phyloP scores from a whole-genome alignment of 2,888 invertebrate species.

The Chaitophorus viminalis region DNA sequence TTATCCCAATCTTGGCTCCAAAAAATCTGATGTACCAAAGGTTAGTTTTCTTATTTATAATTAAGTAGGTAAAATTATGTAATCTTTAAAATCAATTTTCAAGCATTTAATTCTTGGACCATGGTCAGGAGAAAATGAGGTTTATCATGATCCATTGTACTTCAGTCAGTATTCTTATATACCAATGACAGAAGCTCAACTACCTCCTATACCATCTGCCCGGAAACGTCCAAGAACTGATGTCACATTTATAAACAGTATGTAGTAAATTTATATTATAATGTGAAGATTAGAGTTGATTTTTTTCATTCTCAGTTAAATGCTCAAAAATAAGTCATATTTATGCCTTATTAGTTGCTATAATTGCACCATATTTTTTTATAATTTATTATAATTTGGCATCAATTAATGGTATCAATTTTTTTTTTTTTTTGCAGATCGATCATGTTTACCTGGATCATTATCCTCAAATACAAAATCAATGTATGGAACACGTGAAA shows the following conservation, averaged over 20 bases:
- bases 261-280: neutral
- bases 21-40: slow-evolving; percentile 61
- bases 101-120: slow-evolving; percentile 60
- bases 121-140: slow-evolving; percentile 55
- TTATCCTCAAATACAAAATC: slow-evolving; percentile 38
- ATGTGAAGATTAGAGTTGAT: neutral
- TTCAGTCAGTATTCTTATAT: slow-evolving; percentile 54
- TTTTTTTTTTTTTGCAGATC: slow-evolving; percentile 21
- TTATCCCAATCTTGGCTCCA: slow-evolving; percentile 59
- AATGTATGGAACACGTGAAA: slow-evolving; percentile 34
- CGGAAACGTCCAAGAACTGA: slow-evolving; percentile 59
- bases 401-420: neutral
- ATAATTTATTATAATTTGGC: neutral
- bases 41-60: slow-evolving; percentile 47
- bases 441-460: slow-evolving; percentile 48
- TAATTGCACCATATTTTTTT: neutral
- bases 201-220: slow-evolving; percentile 57
- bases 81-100: slow-evolving; percentile 32
- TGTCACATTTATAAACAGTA: slow-evolving; percentile 55
- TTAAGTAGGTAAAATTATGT: slow-evolving; percentile 8
- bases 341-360: neutral
- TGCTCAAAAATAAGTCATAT: neutral
- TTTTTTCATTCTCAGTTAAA: neutral
- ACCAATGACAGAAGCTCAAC: slow-evolving; percentile 59
- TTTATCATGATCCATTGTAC: slow-evolving; percentile 58